These are phyloP conservation scores for Palythoa grandiflora DNA, from an alignment of 92 coral and sea anemone genomes.

Conservation along the genomic window DNA sequence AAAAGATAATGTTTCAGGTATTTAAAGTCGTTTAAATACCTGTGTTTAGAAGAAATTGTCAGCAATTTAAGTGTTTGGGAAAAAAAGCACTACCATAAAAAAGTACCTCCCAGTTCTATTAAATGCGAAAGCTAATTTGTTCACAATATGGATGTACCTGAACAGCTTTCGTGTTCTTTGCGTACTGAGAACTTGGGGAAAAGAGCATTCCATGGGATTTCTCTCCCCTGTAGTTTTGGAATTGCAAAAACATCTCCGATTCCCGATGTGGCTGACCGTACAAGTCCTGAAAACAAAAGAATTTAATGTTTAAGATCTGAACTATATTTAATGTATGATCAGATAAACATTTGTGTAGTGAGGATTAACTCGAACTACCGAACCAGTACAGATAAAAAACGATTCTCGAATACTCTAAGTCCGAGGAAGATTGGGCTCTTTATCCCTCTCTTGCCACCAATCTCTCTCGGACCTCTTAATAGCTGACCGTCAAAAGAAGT, in stretches of 20 bases:
- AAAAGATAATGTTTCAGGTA: conserved; percentile 12
- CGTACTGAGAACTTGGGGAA: conserved; percentile 38
- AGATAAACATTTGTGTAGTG: neutral
- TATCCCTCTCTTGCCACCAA: no score
- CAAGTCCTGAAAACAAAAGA: conserved; percentile 49
- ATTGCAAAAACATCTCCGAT: conserved; percentile 43
- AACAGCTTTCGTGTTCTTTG: conserved; percentile 49
- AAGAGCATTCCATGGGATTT: conserved; percentile 42
- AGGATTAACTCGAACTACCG: neutral
- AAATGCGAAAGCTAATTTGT: neutral
- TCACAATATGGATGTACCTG: conserved; percentile 14
- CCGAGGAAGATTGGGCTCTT: no score
- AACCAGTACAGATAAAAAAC: conserved; percentile 10
- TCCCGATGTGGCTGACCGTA: conserved; percentile 38
- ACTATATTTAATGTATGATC: neutral
- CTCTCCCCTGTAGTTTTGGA: conserved; percentile 34
- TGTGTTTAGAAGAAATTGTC: conserved; percentile 1
- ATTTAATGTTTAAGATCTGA: neutral
- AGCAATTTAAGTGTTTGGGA: neutral
- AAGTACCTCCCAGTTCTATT: neutral
- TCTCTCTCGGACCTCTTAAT: no score
- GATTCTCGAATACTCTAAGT: neutral
- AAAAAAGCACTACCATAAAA: neutral
- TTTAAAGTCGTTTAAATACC: conserved; percentile 5
- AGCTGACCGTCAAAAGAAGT: no score